Conservation (phyloP, 2,113 vertebrate genomes). For the Ciconia maguari region DNA sequence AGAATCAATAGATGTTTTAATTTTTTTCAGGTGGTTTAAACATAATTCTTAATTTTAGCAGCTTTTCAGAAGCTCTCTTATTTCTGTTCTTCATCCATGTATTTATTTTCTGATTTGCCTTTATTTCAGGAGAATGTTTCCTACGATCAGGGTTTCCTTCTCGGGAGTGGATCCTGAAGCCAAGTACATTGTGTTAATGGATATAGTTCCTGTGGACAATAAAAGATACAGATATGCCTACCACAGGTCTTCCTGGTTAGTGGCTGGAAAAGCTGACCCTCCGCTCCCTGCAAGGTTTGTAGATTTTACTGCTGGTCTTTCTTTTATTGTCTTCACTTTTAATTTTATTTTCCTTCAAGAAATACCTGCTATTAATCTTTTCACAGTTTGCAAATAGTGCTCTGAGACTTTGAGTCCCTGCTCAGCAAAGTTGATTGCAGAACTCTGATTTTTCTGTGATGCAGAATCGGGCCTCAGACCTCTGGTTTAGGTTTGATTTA, state of each 20-base stretch:
- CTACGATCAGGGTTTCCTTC: conserved; percentile 97
- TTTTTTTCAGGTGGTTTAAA: not conserved
- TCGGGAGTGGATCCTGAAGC: conserved; percentile 95
- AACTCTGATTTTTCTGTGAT: not conserved
- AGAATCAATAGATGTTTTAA: not conserved
- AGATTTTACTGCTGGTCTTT: not conserved
- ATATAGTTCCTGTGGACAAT: conserved; percentile 98
- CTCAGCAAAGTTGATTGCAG: not conserved
- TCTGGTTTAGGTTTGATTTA: not conserved
- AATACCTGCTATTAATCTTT: not conserved
- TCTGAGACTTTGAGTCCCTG: not conserved
- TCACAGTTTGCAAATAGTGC: not conserved
- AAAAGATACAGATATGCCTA: conserved; percentile 98
- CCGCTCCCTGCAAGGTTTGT: conserved; percentile 93
- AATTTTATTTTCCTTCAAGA: not conserved
- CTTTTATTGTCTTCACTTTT: not conserved
- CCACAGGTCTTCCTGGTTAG: conserved; percentile 97
- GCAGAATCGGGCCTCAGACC: not conserved
- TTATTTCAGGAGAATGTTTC: conserved; percentile 93
- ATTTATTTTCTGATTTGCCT: conserved; percentile 27
- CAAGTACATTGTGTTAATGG: conserved; percentile 98
- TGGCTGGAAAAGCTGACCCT: conserved; percentile 96
- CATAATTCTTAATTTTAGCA: not conserved
- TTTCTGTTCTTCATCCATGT: not conserved
- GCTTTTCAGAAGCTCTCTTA: not conserved